Conservation (phyloP, 1,140 invertebrate genomes). For the Marisa cornuarietis region DNA sequence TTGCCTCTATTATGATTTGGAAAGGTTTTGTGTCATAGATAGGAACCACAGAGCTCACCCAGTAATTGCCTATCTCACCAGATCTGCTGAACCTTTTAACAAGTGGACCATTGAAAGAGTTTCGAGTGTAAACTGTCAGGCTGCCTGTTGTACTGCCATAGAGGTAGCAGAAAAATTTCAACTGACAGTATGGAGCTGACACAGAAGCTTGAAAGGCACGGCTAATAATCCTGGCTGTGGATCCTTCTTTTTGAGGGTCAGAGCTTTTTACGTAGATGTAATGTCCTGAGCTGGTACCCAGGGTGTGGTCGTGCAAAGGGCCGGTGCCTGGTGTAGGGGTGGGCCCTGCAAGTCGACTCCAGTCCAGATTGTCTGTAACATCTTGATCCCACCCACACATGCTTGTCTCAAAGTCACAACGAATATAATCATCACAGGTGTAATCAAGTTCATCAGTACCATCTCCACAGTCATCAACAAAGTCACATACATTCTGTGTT, state of each 20-base stretch:
- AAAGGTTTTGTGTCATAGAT: constrained; percentile 44
- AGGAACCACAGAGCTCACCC: constrained; percentile 40
- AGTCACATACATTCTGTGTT: constrained; percentile 52
- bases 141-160: constrained; percentile 69
- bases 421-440: constrained; percentile 5
- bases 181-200: constrained; percentile 40
- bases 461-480: constrained; percentile 65
- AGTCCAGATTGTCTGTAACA: constrained; percentile 55
- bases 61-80: constrained; percentile 44
- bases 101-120: constrained; percentile 32
- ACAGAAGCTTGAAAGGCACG: constrained; percentile 36
- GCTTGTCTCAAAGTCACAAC: constrained; percentile 48
- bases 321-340: constrained; percentile 51
- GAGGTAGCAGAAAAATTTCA: constrained; percentile 80
- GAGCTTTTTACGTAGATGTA: constrained; percentile 84
- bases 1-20: constrained; percentile 56
- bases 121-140: constrained; percentile 53
- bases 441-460: constrained; percentile 53
- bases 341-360: constrained; percentile 42
- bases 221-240: constrained; percentile 75
- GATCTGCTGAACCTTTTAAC: constrained; percentile 21
- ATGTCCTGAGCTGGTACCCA: constrained; percentile 70
- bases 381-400: constrained; percentile 57
- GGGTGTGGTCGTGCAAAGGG: constrained; percentile 56
- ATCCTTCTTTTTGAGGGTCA: constrained; percentile 71